These are phyloP conservation scores for Thymallus thymallus DNA, from an alignment of 2,113 vertebrate genomes.

Conservation along the genomic window DNA sequence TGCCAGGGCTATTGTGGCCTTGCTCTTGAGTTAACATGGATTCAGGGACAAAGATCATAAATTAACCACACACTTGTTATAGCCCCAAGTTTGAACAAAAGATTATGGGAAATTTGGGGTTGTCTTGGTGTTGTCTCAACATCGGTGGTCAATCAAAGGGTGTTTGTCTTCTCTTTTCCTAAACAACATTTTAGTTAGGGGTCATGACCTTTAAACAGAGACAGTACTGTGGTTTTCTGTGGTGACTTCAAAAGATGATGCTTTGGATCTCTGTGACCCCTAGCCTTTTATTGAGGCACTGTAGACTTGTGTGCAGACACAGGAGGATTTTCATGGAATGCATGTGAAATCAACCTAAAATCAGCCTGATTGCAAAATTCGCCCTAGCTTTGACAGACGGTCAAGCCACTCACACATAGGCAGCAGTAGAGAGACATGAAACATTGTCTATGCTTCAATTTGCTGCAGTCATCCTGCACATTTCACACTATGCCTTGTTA, in stretches of 20 bases:
- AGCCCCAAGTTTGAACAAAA: neutral
- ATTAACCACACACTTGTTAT: constrained; percentile 8
- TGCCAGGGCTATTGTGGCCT: constrained; percentile 29
- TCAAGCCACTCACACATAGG: neutral
- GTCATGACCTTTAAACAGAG: neutral
- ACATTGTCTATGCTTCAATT: neutral
- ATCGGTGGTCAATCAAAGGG: neutral
- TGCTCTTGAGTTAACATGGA: constrained; percentile 25
- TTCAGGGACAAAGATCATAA: constrained; percentile 32
- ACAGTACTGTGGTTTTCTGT: neutral
- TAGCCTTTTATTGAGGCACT: neutral
- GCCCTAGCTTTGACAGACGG: too few species aligned
- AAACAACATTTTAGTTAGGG: neutral
- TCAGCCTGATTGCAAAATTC: too few species aligned
- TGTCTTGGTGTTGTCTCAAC: neutral
- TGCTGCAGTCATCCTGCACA: constrained; percentile 20
- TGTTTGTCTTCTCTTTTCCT: neutral
- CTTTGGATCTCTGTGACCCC: neutral
- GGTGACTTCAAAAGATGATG: neutral
- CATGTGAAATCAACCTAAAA: neutral
- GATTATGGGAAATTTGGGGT: too few species aligned
- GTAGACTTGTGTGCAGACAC: neutral
- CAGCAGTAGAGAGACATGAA: neutral
- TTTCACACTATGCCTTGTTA: neutral
- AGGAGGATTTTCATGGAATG: neutral